A percentile compares a stretch with the other conserved stretches of the same genome.
Evolutionary conservation across 2,797 vertebrate species (phyloP).

Genomic region (Darevskia nairensis): DNA sequence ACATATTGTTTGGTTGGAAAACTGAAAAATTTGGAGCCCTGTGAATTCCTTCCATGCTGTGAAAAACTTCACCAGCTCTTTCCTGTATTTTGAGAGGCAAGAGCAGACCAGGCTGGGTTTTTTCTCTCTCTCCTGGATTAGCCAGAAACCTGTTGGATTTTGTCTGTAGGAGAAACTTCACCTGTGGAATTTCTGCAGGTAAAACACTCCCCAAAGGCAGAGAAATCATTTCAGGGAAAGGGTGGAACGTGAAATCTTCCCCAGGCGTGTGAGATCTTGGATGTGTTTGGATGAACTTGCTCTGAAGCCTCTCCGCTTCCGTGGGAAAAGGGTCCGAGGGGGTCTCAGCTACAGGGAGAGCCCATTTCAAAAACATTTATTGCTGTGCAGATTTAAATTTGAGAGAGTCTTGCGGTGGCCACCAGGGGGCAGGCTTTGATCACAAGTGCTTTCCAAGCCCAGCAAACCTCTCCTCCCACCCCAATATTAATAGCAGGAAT

Average conservation of each 20-base stretch:
- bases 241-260: not conserved
- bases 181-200: not conserved
- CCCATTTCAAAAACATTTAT: not conserved
- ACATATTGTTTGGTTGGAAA: no score
- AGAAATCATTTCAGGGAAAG: not conserved
- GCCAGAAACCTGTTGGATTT: not conserved
- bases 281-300: no score
- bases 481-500: not conserved
- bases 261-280: no score
- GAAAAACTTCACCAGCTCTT: not conserved
- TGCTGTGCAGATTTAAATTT: not conserved
- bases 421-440: constrained; percentile 34
- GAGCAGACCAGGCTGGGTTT: not conserved
- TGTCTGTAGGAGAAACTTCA: not conserved
- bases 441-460: constrained; percentile 3
- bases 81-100: not conserved
- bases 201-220: not conserved
- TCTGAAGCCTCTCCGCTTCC: not conserved
- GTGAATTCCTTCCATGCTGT: not conserved
- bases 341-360: not conserved
- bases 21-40: no score
- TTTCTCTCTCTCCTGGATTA: rapidly evolving
- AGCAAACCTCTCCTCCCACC: rapidly evolving
- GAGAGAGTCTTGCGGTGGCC: not conserved
- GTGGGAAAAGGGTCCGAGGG: not conserved